A percentile compares a stretch with the other conserved stretches of the same genome.
phyloP scores from a whole-genome alignment of 2,113 vertebrate genomes.

The Phyllostomus hastatus region DNA sequence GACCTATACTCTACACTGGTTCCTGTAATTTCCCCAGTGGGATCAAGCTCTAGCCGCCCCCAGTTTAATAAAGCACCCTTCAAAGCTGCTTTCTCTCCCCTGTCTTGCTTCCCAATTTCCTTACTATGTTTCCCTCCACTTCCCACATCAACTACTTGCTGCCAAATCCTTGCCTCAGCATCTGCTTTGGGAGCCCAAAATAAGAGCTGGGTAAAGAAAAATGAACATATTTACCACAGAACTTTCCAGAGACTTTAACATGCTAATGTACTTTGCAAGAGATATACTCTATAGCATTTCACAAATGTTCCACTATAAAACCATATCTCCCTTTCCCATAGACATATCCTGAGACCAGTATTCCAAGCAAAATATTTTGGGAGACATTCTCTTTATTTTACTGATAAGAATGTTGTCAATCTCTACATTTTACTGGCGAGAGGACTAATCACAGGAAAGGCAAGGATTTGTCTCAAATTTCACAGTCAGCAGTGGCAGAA shows the following conservation, averaged over 20 bases:
- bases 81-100: background rate
- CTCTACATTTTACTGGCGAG: background rate
- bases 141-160: background rate
- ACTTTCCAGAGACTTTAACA: conserved; percentile 32
- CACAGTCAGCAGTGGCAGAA: background rate
- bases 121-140: background rate
- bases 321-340: background rate
- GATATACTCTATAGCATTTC: background rate
- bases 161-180: background rate
- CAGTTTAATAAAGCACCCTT: background rate
- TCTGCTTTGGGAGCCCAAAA: background rate
- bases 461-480: background rate
- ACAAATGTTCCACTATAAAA: conserved; percentile 34
- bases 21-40: background rate
- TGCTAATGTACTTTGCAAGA: background rate
- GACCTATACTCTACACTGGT: background rate
- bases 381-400: conserved; percentile 14
- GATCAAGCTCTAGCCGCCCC: background rate
- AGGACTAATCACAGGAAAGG: background rate
- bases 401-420: background rate
- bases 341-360: background rate
- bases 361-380: conserved; percentile 32
- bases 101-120: background rate
- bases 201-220: background rate
- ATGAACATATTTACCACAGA: background rate